Base-by-base conservation (phyloP, 2,888 invertebrate species). In the Phoenoteleia sp. region DNA sequence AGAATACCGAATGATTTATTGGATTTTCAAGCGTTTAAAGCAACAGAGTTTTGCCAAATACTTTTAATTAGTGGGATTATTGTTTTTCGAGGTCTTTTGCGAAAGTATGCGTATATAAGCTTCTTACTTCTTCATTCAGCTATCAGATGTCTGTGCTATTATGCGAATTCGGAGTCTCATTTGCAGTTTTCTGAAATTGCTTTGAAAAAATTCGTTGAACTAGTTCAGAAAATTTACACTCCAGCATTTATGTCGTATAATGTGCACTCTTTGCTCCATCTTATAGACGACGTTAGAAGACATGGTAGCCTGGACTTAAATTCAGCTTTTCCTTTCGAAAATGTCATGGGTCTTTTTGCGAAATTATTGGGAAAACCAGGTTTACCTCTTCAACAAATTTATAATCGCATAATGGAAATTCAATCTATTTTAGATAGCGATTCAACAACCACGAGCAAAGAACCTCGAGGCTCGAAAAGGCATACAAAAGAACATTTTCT, bases 31-130 rank as follows among this genome's bases (percentile, higher is more conserved):
- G 15, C 49, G 9, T 90, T 82, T 52, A 89, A 89, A 76, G 88
- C 87, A 9, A 89, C 90, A 7, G 88, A 90, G 72, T 82, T 86
- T 49, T 76, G 89, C 3, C 81, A 84, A 29, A 82, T 90, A 17
- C 69, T 89, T 6, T 52, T 88, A 15, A 88, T 89, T 62, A 77
- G 85, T 19, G 89, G 90, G 13, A 81, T 88, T 11, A 79, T 84
- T n/a, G 85, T 88, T 25, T 66, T 90, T 49, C 47, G 49, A n/a
- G 71, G 74, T 1, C 69, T 85, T 42, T 42, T 84, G n/a, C 21
- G 19, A 29, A 9, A 58, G 0, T 45, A 69, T 13, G 7, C 52
- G 9, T 84, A 84, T 13, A 23, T 58, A 2, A 60, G 84, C 66
- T 81, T 83, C 42, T 29, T 81, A 25, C 58, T 86, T 11, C 54